A percentile compares a stretch with the other conserved stretches of the same genome.
Evolutionary conservation across 1,140 invertebrate species (phyloP).

Genomic region (Oreohelix idahoensis): DNA sequence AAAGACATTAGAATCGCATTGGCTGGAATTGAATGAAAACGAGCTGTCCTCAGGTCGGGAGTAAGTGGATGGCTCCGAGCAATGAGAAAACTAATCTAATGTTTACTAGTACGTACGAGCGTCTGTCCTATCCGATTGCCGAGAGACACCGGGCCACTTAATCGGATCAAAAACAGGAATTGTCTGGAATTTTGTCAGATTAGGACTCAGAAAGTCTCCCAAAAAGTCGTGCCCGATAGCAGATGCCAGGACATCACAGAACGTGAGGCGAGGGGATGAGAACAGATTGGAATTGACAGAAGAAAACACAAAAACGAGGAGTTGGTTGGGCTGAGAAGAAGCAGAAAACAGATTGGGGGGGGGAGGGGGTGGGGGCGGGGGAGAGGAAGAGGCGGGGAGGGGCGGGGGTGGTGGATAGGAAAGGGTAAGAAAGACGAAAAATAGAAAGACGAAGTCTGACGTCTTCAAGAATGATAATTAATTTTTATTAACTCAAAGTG

Average conservation of each 20-base stretch:
- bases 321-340: neutral
- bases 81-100: neutral
- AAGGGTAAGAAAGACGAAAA: neutral
- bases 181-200: constrained; percentile 1
- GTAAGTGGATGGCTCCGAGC: constrained; percentile 3
- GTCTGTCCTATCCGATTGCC: constrained; percentile 9
- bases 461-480: too few relatives aligned
- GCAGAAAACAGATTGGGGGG: neutral
- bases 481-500: too few relatives aligned
- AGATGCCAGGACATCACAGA: constrained; percentile 12
- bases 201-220: constrained; percentile 1
- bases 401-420: too few relatives aligned
- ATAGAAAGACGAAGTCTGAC: neutral
- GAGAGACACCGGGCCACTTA: neutral
- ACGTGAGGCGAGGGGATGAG: neutral
- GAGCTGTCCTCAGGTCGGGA: neutral
- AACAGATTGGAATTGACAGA: neutral
- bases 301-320: neutral
- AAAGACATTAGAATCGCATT: neutral
- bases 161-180: constrained; percentile 36
- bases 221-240: neutral
- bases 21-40: neutral
- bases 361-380: neutral
- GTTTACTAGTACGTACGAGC: neutral
- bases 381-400: too few relatives aligned